These are phyloP conservation scores for Vanessa cardui DNA, from an alignment of 2,888 invertebrate genomes.

Conservation along the genomic window DNA sequence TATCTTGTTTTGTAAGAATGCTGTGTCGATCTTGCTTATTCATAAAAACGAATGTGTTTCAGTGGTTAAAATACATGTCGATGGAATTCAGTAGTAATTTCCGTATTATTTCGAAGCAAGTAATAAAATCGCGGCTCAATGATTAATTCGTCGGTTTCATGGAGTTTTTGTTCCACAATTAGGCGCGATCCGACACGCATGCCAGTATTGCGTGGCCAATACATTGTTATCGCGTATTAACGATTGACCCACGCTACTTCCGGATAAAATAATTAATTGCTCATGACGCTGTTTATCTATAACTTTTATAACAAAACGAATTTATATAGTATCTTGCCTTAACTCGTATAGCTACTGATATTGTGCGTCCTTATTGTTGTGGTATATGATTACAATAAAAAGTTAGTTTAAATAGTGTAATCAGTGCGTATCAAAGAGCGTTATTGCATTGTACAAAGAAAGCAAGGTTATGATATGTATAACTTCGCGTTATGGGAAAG, in stretches of 20 bases:
- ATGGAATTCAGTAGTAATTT: conserved; percentile 45
- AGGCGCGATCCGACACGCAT: conserved; percentile 59
- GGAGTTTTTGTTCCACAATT: conserved; percentile 78
- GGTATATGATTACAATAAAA: background rate
- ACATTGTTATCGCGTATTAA: conserved; percentile 58
- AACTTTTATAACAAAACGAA: background rate
- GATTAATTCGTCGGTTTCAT: conserved; percentile 77
- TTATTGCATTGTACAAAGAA: conserved; percentile 20
- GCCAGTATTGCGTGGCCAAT: conserved; percentile 65
- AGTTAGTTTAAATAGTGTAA: background rate
- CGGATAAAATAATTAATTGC: conserved; percentile 67
- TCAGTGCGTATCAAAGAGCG: background rate
- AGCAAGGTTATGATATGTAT: conserved; percentile 55
- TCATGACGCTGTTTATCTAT: conserved; percentile 56
- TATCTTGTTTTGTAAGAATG: background rate
- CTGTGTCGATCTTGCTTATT: background rate
- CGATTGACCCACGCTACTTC: conserved; percentile 61
- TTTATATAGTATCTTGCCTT: too few relatives aligned
- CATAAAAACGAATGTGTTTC: background rate
- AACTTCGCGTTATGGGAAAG: conserved; percentile 64
- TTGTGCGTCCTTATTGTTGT: too few relatives aligned
- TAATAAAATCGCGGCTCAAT: conserved; percentile 59
- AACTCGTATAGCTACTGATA: too few relatives aligned
- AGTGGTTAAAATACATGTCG: background rate
- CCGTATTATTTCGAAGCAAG: conserved; percentile 56